A percentile compares a stretch with the other conserved stretches of the same genome.
Evolutionary conservation across 2,888 invertebrate species (phyloP).

Genomic region (Subacronicta megacephala): DNA sequence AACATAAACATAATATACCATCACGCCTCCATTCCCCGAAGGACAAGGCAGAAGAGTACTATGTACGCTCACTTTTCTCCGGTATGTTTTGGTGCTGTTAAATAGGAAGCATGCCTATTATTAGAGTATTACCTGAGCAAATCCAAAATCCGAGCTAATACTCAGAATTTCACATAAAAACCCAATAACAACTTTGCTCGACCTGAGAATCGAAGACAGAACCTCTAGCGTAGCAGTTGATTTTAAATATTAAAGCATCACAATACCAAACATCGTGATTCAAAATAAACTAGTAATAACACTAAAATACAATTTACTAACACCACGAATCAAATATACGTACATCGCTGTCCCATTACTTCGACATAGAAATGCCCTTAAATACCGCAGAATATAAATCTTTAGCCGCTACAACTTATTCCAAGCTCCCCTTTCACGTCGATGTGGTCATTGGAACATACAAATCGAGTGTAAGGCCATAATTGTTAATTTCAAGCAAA

Average conservation of each 20-base stretch:
- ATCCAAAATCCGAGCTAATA: too few relatives aligned
- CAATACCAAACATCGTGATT: conserved; percentile 17
- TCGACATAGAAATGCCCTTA: conserved; percentile 47
- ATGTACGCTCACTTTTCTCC: too few relatives aligned
- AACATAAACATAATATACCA: too few relatives aligned
- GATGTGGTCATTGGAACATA: conserved; percentile 69
- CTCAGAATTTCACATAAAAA: too few relatives aligned
- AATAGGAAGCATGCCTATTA: too few relatives aligned
- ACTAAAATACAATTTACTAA: conserved; percentile 41
- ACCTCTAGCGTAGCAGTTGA: too few relatives aligned
- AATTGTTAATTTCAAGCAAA: conserved; percentile 88
- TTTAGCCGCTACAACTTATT: conserved; percentile 60
- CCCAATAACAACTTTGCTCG: too few relatives aligned
- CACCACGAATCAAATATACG: conserved; percentile 31
- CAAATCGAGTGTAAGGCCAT: conserved; percentile 82
- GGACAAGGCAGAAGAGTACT: too few relatives aligned
- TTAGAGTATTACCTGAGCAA: too few relatives aligned
- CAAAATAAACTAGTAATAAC: conserved; percentile 22
- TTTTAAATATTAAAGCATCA: conserved; percentile 5
- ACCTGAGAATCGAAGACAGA: too few relatives aligned
- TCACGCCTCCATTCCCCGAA: too few relatives aligned
- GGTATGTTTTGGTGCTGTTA: too few relatives aligned
- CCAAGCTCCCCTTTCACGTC: conserved; percentile 61
- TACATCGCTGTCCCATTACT: conserved; percentile 45
- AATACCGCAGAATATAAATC: conserved; percentile 53